Conservation (phyloP, 2,113 vertebrate genomes). For the Cebus imitator region DNA sequence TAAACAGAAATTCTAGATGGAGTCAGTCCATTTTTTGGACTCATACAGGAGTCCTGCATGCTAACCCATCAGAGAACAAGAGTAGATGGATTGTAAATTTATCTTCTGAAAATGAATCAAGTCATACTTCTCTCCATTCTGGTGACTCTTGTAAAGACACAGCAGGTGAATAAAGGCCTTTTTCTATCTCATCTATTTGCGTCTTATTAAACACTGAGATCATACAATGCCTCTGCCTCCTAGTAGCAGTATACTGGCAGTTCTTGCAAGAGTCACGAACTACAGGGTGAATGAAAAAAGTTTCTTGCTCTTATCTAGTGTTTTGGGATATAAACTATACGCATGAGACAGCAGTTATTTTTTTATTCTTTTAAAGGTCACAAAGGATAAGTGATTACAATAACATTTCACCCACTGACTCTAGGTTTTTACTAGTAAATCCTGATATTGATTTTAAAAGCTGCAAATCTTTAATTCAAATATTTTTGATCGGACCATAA, state of each 20-base stretch:
- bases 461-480: slow-evolving; percentile 61
- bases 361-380: slow-evolving; percentile 71
- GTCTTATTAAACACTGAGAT: slow-evolving; percentile 48
- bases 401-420: slow-evolving; percentile 53
- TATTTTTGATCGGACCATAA: slow-evolving; percentile 71
- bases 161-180: slow-evolving; percentile 26
- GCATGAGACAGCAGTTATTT: slow-evolving; percentile 16
- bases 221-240: not conserved
- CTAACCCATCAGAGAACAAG: not conserved
- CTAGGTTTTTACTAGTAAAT: slow-evolving; percentile 62
- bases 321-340: slow-evolving; percentile 54
- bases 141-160: slow-evolving; percentile 32
- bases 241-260: not conserved
- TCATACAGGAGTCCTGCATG: not conserved
- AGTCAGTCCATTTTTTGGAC: not conserved
- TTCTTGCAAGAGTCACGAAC: slow-evolving; percentile 29
- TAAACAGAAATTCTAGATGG: slow-evolving; percentile 12
- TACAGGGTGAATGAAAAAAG: not conserved
- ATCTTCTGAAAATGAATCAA: slow-evolving; percentile 7
- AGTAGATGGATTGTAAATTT: not conserved
- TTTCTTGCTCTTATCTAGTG: slow-evolving; percentile 40
- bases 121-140: not conserved
- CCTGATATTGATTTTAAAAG: slow-evolving; percentile 67
- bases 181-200: not conserved
- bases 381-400: slow-evolving; percentile 64